A percentile compares a stretch with the other conserved stretches of the same genome.
Conservation (phyloP, 1,140 invertebrate species). For the Achroia grisella region DNA sequence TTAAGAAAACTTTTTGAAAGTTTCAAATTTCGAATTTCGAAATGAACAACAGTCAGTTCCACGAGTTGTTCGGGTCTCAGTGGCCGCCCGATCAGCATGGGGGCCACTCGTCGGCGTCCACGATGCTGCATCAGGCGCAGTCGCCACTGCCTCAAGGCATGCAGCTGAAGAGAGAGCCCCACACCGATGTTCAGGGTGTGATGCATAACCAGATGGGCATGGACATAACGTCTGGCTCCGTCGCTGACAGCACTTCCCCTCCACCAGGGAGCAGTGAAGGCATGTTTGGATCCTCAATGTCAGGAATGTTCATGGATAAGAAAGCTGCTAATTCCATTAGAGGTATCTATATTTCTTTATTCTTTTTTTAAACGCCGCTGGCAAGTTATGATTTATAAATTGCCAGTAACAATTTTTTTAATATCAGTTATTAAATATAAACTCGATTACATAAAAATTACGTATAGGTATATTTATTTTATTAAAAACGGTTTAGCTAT, state of each 20-base stretch:
- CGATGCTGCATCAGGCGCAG: conserved; percentile 53
- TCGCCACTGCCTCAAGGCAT: conserved; percentile 36
- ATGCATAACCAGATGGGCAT: conserved; percentile 63
- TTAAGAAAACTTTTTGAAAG: conserved; percentile 4
- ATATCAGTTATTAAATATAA: too few relatives aligned
- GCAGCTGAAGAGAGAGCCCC: conserved; percentile 58
- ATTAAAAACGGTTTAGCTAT: too few relatives aligned
- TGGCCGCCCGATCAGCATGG: conserved; percentile 70
- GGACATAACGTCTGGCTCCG: conserved; percentile 52
- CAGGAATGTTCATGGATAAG: conserved; percentile 70
- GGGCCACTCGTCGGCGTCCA: conserved; percentile 60
- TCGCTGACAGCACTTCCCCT: conserved; percentile 65
- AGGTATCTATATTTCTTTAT: conserved; percentile 62
- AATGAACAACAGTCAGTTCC: conserved; percentile 69
- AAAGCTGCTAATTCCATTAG: conserved; percentile 77
- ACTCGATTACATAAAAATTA: too few relatives aligned
- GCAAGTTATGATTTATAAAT: background rate
- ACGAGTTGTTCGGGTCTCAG: conserved; percentile 68
- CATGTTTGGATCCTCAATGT: conserved; percentile 58
- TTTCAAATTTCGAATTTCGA: conserved; percentile 9
- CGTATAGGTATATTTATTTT: too few relatives aligned
- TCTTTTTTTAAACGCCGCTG: conserved; percentile 7
- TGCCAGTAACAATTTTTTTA: conserved; percentile 1
- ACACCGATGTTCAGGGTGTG: conserved; percentile 35
- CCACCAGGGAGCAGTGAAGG: conserved; percentile 58